These are phyloP conservation scores for Fundulus diaphanus DNA, from an alignment of 2,797 vertebrate genomes.

Conservation along the genomic window DNA sequence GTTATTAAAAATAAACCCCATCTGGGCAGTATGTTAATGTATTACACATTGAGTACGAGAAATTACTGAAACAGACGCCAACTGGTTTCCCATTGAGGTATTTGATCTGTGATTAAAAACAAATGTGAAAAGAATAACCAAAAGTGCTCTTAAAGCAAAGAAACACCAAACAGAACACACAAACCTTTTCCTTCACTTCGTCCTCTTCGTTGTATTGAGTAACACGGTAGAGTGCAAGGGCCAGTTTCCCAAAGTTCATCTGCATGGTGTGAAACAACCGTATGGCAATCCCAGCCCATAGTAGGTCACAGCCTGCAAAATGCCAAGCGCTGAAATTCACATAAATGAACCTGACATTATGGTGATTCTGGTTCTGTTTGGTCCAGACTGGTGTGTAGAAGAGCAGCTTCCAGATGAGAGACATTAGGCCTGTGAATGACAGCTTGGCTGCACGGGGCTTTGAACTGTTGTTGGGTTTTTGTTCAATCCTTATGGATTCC, in stretches of 20 bases:
- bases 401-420: conserved; percentile 74
- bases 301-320: conserved; percentile 91
- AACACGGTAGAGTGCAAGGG: conserved; percentile 83
- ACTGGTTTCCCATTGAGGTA: neutral
- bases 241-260: conserved; percentile 84
- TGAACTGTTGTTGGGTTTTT: conserved; percentile 1
- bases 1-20: neutral
- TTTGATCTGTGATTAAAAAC: neutral
- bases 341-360: conserved; percentile 85
- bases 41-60: too few species aligned
- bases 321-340: conserved; percentile 95
- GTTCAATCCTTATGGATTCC: conserved; percentile 62
- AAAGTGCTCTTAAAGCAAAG: neutral
- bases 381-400: conserved; percentile 90
- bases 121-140: neutral
- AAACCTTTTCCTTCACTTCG: conserved; percentile 64
- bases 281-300: conserved; percentile 92
- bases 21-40: neutral
- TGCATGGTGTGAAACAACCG: conserved; percentile 86
- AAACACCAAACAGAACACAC: neutral
- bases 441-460: conserved; percentile 50
- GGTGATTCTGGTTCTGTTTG: conserved; percentile 76
- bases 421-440: conserved; percentile 57
- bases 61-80: neutral
- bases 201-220: conserved; percentile 69